These are phyloP conservation scores for Danio choprae DNA, from an alignment of 2,797 vertebrate genomes.

Conservation along the genomic window DNA sequence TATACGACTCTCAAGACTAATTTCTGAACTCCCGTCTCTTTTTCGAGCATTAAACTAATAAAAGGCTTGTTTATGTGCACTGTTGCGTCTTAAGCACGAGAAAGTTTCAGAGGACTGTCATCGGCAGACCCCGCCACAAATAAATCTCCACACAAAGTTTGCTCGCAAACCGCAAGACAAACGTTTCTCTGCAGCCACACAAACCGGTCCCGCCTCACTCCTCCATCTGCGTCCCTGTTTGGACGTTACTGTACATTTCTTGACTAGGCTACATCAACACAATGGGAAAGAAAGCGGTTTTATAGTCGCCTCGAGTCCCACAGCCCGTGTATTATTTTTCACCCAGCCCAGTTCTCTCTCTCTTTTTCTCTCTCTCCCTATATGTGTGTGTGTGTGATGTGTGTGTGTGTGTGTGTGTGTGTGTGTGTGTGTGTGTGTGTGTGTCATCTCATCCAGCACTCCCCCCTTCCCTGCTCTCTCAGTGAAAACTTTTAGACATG, in stretches of 20 bases:
- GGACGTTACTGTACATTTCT: conserved; percentile 61
- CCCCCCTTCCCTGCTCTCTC: conserved; percentile 11
- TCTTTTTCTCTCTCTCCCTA: conserved; percentile 19
- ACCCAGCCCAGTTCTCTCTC: conserved; percentile 63
- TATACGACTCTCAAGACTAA: not conserved
- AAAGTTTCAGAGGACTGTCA: conserved; percentile 34
- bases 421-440: no score
- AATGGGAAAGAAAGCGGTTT: conserved; percentile 72
- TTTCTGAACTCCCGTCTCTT: conserved; percentile 6
- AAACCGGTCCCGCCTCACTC: conserved; percentile 37
- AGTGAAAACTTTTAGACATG: conserved; percentile 22
- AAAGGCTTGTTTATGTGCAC: conserved; percentile 4
- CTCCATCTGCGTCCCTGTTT: conserved; percentile 51
- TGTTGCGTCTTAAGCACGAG: conserved; percentile 3
- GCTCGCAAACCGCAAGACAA: conserved; percentile 13
- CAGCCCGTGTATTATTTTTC: conserved; percentile 56
- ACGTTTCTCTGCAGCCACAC: conserved; percentile 8
- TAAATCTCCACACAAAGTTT: conserved; percentile 46
- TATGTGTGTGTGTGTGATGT: no score
- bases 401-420: no score
- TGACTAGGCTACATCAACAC: conserved; percentile 59
- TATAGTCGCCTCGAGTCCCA: conserved; percentile 73
- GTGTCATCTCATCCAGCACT: conserved; percentile 14
- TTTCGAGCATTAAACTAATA: conserved; percentile 11
- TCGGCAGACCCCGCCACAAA: conserved; percentile 16